Conservation (phyloP, 2,113 vertebrate genomes). For the Hippocampus mohnikei region DNA sequence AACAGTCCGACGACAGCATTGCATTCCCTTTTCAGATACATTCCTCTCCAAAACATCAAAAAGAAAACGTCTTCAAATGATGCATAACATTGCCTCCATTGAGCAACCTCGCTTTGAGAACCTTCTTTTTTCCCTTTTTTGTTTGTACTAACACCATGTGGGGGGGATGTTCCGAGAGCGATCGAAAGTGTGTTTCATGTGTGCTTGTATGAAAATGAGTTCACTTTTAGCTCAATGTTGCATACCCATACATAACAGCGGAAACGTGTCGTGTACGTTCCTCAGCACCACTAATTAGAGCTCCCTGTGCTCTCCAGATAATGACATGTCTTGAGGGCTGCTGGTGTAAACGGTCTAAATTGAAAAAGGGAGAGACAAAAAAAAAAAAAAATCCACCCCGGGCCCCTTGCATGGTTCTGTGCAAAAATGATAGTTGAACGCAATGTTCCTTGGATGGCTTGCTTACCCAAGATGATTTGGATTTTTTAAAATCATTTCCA, state of each 20-base stretch:
- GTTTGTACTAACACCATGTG: slow-evolving; percentile 59
- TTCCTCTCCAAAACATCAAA: slow-evolving; percentile 69
- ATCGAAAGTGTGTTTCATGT: slow-evolving; percentile 26
- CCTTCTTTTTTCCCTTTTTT: slow-evolving; percentile 24
- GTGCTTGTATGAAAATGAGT: slow-evolving; percentile 37
- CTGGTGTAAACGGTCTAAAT: slow-evolving; percentile 30
- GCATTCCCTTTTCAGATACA: slow-evolving; percentile 80
- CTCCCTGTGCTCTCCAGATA: slow-evolving; percentile 65
- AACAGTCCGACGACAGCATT: slow-evolving; percentile 76
- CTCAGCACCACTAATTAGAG: slow-evolving; percentile 56
- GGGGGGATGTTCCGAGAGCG: slow-evolving; percentile 28
- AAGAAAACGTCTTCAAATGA: slow-evolving; percentile 72
- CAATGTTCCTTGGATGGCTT: slow-evolving; percentile 47
- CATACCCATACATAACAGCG: slow-evolving; percentile 44
- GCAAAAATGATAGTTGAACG: slow-evolving; percentile 46
- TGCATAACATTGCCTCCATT: slow-evolving; percentile 75
- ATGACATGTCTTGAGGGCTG: slow-evolving; percentile 51
- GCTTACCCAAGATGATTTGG: slow-evolving; percentile 41
- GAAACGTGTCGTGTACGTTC: slow-evolving; percentile 47
- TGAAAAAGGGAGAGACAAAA: slow-evolving; percentile 36
- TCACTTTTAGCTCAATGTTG: slow-evolving; percentile 52
- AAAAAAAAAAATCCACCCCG: slow-evolving; percentile 32
- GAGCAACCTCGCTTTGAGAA: slow-evolving; percentile 56
- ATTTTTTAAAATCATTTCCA: slow-evolving; percentile 33
- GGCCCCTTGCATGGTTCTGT: slow-evolving; percentile 64